Percentiles rank a stretch among this genome's conserved stretches.
Conservation (phyloP, 1,140 invertebrate species). For the Macrobrachium rosenbergii region DNA sequence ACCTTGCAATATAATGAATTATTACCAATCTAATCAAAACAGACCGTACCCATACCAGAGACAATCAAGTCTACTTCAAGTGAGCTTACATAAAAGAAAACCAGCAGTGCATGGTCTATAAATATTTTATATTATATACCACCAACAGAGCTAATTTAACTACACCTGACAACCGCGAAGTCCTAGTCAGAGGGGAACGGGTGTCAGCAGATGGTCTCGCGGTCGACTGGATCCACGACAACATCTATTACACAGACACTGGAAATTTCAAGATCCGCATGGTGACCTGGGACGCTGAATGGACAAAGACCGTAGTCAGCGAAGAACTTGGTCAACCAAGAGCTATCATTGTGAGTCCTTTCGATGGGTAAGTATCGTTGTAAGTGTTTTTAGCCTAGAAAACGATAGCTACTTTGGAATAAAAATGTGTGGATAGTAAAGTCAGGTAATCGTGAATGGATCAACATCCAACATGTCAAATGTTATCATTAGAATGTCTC, state of each 20-base stretch:
- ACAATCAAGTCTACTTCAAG: too few species aligned
- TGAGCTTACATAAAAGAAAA: too few species aligned
- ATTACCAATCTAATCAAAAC: too few species aligned
- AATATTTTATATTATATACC: background rate
- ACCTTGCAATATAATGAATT: too few species aligned
- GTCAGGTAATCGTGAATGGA: too few species aligned
- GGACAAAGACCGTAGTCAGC: constrained; percentile 80
- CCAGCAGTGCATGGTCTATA: too few species aligned
- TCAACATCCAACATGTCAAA: too few species aligned
- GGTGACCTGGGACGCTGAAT: constrained; percentile 79
- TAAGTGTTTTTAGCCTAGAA: background rate
- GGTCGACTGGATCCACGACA: constrained; percentile 85
- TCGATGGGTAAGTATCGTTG: constrained; percentile 73
- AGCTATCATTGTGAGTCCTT: constrained; percentile 86
- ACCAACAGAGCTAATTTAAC: constrained; percentile 71
- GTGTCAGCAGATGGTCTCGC: constrained; percentile 86
- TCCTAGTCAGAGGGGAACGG: constrained; percentile 84
- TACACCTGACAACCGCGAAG: constrained; percentile 79
- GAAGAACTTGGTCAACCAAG: constrained; percentile 81
- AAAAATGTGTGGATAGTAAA: background rate
- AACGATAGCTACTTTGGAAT: background rate
- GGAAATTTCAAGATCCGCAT: constrained; percentile 73
- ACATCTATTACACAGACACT: constrained; percentile 80
- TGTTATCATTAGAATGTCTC: too few species aligned
- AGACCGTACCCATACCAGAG: too few species aligned